These are phyloP conservation scores for Marcusenius ussheri DNA, from an alignment of 2,113 vertebrate species.

Conservation along the genomic window DNA sequence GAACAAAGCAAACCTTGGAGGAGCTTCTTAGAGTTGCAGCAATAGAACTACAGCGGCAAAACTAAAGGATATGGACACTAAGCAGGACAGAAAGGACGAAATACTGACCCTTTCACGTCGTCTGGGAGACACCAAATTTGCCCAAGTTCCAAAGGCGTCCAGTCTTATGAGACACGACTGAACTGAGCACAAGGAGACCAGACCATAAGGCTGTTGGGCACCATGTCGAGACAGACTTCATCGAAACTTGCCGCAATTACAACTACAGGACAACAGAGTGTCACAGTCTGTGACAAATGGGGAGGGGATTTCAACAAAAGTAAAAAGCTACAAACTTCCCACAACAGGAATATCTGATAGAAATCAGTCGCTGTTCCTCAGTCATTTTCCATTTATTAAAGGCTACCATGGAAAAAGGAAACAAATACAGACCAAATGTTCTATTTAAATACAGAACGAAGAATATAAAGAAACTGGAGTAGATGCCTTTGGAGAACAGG, in stretches of 20 bases:
- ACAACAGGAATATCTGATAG: not conserved
- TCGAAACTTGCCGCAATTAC: not conserved
- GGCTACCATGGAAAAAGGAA: not conserved
- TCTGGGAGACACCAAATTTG: not conserved
- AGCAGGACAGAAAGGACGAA: not conserved
- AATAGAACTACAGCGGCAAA: not conserved
- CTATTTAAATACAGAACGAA: not conserved
- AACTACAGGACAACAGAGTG: not conserved
- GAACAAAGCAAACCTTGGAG: not conserved
- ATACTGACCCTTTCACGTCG: not conserved
- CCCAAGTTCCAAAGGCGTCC: not conserved
- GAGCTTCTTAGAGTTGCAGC: not conserved
- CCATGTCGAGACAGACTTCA: not conserved
- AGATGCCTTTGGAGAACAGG: not conserved
- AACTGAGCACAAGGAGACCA: not conserved
- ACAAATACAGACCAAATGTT: not conserved
- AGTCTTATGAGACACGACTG: not conserved
- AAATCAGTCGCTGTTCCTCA: conserved; percentile 3
- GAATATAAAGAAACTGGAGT: not conserved
- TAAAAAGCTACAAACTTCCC: not conserved
- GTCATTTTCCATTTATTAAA: conserved; percentile 13
- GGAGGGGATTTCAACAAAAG: not conserved
- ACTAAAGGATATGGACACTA: not conserved
- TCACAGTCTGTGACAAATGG: not conserved
- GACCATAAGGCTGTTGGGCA: not conserved